phyloP scores from a whole-genome alignment of 2,797 vertebrate genomes.

The Scarus forsteni region DNA sequence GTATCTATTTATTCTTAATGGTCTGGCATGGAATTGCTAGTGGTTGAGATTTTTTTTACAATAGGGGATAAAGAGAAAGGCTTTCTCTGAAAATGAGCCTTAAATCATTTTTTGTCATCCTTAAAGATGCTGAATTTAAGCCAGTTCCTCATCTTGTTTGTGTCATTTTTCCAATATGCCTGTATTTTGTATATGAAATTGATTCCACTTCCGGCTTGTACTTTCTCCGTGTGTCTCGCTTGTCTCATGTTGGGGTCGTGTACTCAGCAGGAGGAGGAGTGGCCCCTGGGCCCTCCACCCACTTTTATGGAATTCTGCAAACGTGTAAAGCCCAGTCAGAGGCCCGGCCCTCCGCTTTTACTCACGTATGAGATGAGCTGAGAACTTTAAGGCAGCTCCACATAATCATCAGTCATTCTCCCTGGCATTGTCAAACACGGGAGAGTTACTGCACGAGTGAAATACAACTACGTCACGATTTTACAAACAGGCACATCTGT shows the following conservation, averaged over 20 bases:
- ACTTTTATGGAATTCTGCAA: slow-evolving; percentile 80
- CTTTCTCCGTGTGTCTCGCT: neutral
- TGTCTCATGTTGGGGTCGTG: neutral
- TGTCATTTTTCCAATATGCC: neutral
- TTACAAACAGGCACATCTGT: slow-evolving; percentile 15
- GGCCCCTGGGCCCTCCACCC: slow-evolving; percentile 51
- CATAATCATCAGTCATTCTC: neutral
- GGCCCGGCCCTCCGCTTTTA: slow-evolving; percentile 16
- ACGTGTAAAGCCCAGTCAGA: slow-evolving; percentile 78
- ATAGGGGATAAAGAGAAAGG: too few species aligned
- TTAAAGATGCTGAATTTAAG: too few species aligned
- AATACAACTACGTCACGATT: neutral
- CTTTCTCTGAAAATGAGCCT: too few species aligned
- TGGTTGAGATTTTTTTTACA: too few species aligned
- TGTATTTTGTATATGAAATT: slow-evolving; percentile 32
- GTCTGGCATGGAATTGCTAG: too few species aligned
- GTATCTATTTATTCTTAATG: too few species aligned
- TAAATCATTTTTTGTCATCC: too few species aligned
- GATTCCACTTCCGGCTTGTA: neutral
- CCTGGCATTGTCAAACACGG: neutral
- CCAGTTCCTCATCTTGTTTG: too few species aligned
- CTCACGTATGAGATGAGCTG: slow-evolving; percentile 12
- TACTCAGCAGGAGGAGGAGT: slow-evolving; percentile 17
- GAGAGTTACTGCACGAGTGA: neutral
- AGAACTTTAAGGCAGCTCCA: neutral